Percentiles rank a stretch among this genome's conserved stretches.
Conservation (phyloP, 2,797 vertebrate species). For the Nothura maculosa region DNA sequence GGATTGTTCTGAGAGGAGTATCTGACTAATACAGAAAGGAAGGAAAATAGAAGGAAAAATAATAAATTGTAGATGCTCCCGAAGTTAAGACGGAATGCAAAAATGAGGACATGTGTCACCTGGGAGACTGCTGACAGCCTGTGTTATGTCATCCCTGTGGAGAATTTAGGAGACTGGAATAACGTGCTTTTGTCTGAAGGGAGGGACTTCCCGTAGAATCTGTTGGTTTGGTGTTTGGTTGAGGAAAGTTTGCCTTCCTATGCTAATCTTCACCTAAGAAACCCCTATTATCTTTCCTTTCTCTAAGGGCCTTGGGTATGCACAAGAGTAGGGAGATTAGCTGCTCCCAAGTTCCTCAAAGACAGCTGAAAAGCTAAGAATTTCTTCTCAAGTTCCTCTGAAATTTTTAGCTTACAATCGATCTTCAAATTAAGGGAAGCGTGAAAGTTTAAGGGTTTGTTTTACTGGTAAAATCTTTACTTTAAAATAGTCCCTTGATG, state of each 20-base stretch:
- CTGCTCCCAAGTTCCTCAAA: background rate
- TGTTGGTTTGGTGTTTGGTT: background rate
- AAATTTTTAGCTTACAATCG: accelerated
- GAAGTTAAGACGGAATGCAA: background rate
- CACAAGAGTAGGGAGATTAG: background rate
- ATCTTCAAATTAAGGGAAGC: background rate
- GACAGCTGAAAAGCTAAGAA: background rate
- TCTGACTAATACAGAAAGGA: background rate
- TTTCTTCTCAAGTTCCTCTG: background rate
- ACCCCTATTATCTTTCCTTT: background rate
- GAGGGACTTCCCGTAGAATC: background rate
- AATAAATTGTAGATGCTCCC: background rate
- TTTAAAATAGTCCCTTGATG: conserved; percentile 45
- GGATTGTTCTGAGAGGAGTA: background rate
- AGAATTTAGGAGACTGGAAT: background rate
- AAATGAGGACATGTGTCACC: background rate
- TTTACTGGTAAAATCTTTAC: background rate
- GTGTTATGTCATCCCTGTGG: background rate
- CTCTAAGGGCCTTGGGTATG: background rate
- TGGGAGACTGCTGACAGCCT: background rate
- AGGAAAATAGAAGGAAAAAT: background rate
- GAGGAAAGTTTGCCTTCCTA: background rate
- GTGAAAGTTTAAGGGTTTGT: conserved; percentile 16
- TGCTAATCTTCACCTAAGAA: background rate
- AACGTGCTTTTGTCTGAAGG: background rate